These are phyloP conservation scores for Aplodontia rufa DNA, from an alignment of 2,113 vertebrate genomes.

Conservation along the genomic window DNA sequence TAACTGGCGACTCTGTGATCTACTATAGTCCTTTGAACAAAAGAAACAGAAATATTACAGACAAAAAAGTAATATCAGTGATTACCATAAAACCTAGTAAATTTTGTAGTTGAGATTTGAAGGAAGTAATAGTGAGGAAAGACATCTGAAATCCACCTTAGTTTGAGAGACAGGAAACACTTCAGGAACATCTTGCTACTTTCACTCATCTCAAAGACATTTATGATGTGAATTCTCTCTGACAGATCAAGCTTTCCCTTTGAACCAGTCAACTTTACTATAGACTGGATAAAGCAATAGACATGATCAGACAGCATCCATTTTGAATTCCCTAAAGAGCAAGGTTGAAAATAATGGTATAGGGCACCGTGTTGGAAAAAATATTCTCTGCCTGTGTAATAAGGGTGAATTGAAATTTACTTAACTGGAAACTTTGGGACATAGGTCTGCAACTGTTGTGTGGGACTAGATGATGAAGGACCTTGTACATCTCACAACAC, in stretches of 20 bases:
- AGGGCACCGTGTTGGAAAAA: not conserved
- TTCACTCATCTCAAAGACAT: not conserved
- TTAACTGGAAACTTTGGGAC: not conserved
- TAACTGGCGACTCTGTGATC: not conserved
- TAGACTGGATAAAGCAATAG: not conserved
- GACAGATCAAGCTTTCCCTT: not conserved
- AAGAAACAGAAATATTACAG: not conserved
- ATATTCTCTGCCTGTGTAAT: not conserved
- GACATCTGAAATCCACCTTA: not conserved
- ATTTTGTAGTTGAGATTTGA: not conserved
- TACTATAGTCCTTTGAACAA: not conserved
- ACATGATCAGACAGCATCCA: not conserved
- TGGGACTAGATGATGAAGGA: not conserved
- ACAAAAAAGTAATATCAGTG: not conserved
- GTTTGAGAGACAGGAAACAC: not conserved
- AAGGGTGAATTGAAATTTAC: not conserved
- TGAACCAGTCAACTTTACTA: not conserved
- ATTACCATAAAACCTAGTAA: not conserved
- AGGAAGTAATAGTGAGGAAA: not conserved
- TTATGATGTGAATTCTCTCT: not conserved
- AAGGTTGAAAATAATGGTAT: not conserved
- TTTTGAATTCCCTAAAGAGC: not conserved
- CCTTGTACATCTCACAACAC: not conserved
- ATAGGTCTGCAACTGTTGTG: not conserved
- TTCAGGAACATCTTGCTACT: not conserved